Evolutionary conservation across 1,140 invertebrate genomes (phyloP).

Genomic region (Rhysida immarginata): DNA sequence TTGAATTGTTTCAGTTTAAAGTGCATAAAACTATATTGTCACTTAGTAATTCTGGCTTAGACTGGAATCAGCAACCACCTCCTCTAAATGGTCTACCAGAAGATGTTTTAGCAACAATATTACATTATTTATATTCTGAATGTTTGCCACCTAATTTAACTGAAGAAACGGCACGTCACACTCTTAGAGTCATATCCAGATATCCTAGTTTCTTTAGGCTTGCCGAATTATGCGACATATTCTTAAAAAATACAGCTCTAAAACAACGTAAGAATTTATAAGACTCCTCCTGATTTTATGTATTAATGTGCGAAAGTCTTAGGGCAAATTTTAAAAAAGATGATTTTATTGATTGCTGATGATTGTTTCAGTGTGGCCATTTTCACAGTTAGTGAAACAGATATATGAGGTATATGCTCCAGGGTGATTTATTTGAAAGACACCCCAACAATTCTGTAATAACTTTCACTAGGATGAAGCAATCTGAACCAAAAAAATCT

Average conservation of each 20-base stretch:
- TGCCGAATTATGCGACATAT: conserved; percentile 38
- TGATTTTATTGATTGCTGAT: too few species aligned
- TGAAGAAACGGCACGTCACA: conserved; percentile 37
- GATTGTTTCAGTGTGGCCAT: too few species aligned
- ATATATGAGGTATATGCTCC: too few species aligned
- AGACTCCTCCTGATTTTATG: too few species aligned
- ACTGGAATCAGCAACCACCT: conserved; percentile 30
- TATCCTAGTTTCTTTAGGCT: conserved; percentile 38
- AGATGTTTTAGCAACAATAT: conserved; percentile 39
- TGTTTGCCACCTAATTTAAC: conserved; percentile 39
- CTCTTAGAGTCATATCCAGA: conserved; percentile 34
- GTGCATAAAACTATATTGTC: conserved; percentile 43
- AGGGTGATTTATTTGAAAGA: too few species aligned
- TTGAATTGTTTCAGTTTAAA: conserved; percentile 34
- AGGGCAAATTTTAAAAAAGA: too few species aligned
- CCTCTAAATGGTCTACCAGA: conserved; percentile 37
- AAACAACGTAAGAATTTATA: conserved; percentile 39
- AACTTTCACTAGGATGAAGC: too few species aligned
- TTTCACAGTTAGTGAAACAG: too few species aligned
- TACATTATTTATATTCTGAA: conserved; percentile 48
- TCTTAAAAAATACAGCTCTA: conserved; percentile 42
- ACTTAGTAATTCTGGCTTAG: conserved; percentile 37
- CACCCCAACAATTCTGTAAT: too few species aligned
- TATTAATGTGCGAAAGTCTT: too few species aligned
- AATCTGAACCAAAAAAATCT: too few species aligned